Evolutionary conservation across 2,888 invertebrate species (phyloP).

Genomic region (Anoncus sp.): DNA sequence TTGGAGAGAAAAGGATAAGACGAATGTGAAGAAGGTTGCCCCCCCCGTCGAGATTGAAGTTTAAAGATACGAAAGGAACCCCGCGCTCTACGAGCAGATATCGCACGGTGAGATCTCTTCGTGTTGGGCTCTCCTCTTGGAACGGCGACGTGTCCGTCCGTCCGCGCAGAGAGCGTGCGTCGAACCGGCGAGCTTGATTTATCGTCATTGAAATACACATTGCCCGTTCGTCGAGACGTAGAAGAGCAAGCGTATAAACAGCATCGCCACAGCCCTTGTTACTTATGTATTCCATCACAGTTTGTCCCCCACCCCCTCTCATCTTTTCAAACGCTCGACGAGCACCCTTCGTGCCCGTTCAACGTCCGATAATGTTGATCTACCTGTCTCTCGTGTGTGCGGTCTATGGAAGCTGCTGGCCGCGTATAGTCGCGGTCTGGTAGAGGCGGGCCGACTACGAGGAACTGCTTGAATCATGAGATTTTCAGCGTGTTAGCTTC

Average conservation of each 20-base stretch:
- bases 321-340: constrained; percentile 43
- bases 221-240: constrained; percentile 58
- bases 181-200: constrained; percentile 76
- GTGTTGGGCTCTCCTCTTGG: constrained; percentile 12
- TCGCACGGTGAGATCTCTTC: constrained; percentile 74
- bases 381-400: constrained; percentile 53
- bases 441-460: neutral
- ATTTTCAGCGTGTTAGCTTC: constrained; percentile 3
- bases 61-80: constrained; percentile 69
- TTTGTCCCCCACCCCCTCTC: constrained; percentile 13
- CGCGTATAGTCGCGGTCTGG: neutral
- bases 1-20: constrained; percentile 4
- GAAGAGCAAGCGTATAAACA: constrained; percentile 22
- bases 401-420: constrained; percentile 9
- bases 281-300: constrained; percentile 49
- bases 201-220: constrained; percentile 79
- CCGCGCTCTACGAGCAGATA: constrained; percentile 71
- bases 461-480: constrained; percentile 16
- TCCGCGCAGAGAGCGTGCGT: constrained; percentile 69
- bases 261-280: constrained; percentile 41
- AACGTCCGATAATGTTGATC: constrained; percentile 59
- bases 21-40: constrained; percentile 47
- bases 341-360: constrained; percentile 47
- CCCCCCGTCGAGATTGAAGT: constrained; percentile 74
- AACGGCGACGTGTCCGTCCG: constrained; percentile 69